Conservation (phyloP, 2,113 vertebrate genomes). For the Motacilla alba region DNA sequence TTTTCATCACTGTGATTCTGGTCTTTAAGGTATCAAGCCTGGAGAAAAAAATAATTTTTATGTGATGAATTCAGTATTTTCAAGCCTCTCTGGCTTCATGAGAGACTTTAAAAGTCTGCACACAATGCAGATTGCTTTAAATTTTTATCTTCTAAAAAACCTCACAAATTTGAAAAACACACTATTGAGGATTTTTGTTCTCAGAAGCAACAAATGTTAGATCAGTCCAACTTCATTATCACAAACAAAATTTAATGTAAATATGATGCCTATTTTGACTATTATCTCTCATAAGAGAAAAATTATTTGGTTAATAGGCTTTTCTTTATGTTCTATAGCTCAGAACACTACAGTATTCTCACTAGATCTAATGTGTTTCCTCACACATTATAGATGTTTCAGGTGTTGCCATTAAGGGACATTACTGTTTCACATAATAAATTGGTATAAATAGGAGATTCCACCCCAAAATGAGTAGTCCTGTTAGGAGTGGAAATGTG, state of each 20-base stretch:
- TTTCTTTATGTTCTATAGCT: neutral
- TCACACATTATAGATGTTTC: neutral
- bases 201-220: neutral
- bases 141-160: neutral
- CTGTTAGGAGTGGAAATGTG: neutral
- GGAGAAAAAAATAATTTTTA: neutral
- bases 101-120: neutral
- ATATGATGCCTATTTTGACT: neutral
- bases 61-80: neutral
- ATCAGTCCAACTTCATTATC: neutral
- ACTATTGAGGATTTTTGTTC: neutral
- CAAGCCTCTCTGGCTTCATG: neutral
- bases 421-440: neutral
- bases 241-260: neutral
- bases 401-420: neutral
- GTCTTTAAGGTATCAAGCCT: neutral
- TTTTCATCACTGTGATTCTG: neutral
- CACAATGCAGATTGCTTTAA: neutral
- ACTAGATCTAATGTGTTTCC: neutral
- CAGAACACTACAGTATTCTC: neutral
- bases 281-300: neutral
- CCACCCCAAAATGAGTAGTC: neutral
- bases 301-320: neutral
- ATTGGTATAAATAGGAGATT: neutral
- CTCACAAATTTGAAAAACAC: neutral